Base-by-base conservation (phyloP, 1,140 invertebrate genomes). In the Drosophila setifemur region DNA sequence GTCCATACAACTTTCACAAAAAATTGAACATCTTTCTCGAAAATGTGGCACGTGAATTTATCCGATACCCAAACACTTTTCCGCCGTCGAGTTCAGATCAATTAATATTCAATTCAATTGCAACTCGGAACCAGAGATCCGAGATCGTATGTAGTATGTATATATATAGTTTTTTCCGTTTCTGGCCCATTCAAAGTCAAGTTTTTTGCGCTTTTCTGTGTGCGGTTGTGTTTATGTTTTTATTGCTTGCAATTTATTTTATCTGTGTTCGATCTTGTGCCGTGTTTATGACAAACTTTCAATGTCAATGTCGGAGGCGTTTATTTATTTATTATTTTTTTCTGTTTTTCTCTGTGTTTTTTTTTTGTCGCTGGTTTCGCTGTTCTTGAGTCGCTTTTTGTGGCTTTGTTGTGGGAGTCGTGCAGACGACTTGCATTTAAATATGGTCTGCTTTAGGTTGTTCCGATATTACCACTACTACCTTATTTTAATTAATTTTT, bases 231-330 rank as follows among this genome's bases (percentile, higher is more conserved):
- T n/a, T n/a, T n/a, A n/a, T n/a, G n/a, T n/a, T n/a, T 42, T 4
- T 19, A 21, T 57, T n/a, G 5, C 2, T 40, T 33, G 39, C 60
- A 66, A 52, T 67, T 67, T 25, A 28, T 16, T 43, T 8, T 68
- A 44, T 69, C 28, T 68, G 39, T 25, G 42, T 35, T 40, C 40
- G 19, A 33, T 44, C 21, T 48, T 39, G 26, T 23, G 19, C 23
- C 40, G 39, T 45, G 25, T 47, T 39, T 61, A 57, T 40, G 50
- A 53, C 57, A 61, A 49, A 50, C 45, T 55, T 66, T 50, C 73
- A 77, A 78, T 77, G 73, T 77, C 73, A 77, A 73, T 71, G 73
- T 73, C 73, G 73, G 67, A 68, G 73, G 73, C 74, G 74, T 77
- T 12, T 14, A 4, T 19, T 31, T 16, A 19, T 28, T 35, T 50